Evolutionary conservation across 1,140 invertebrate species (phyloP), one percentile per base, ranked within the genome.

Genomic region (Brachionus calyciflorus): DNA sequence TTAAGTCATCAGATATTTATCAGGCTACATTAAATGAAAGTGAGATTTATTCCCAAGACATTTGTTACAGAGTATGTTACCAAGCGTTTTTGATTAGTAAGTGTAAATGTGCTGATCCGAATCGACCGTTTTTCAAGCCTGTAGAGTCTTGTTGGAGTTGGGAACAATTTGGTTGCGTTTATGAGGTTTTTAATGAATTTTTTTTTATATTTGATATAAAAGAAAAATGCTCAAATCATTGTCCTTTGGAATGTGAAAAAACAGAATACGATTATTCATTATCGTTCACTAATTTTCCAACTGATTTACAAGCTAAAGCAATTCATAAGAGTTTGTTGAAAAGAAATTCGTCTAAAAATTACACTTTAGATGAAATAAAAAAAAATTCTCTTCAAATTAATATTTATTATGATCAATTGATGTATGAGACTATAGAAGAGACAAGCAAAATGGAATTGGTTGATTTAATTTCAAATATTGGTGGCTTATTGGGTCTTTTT

Each of bases 201-300:
- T 37, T 5, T 37, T 5, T 3, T 9, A 37, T 5, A 37, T 5
- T 37, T 5, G 19, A 65, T 65, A n/a, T 65, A 0, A 26, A 44
- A 3, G 17, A 65, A 12, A 12, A 26, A 26, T 65, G 60, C 17
- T 37, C 17, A 30, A n/a, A 3, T 1, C 19, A 44, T 65, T 65
- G 60, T 65, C 60, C 60, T 21, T 65, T 65, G 24, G 60, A 65
- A 24, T 65, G 60, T 26, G 37, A 41, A 65, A 65, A 24, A 46
- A 65, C 21, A 9, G 33, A 24, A 12, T 65, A 44, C 17, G 60
- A 65, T 14, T 65, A 65, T 24, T 30, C 9, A 44, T 3, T 44
- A 9, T 65, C 60, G 10, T 44, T 24, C 44, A n/a, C 19, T 10
- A 19, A 65, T 24, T 65, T 21, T 44, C 60, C 40, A 41, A 65